phyloP scores from a whole-genome alignment of 1,140 invertebrate genomes.

The Heliconius melpomene region DNA sequence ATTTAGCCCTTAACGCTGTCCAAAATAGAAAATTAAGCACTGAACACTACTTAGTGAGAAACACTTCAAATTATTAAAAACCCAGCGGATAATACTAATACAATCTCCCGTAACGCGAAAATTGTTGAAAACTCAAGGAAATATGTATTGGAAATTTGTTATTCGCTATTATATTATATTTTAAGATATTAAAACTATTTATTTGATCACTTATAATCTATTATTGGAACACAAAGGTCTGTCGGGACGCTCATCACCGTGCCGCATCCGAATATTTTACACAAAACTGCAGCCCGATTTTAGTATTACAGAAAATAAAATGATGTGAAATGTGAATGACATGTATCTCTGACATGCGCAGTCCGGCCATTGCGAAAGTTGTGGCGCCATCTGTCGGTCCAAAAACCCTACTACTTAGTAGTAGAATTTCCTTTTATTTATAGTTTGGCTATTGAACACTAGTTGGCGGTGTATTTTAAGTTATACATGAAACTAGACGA shows the following conservation, averaged over 20 bases:
- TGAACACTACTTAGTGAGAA: constrained; percentile 47
- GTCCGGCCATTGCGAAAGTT: constrained; percentile 50
- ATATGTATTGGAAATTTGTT: constrained; percentile 28
- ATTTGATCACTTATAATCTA: constrained; percentile 42
- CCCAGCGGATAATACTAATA: constrained; percentile 44
- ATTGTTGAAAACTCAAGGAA: constrained; percentile 55
- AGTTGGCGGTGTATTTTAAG: constrained; percentile 37
- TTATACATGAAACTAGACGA: background rate
- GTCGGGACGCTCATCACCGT: constrained; percentile 54
- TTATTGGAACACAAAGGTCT: constrained; percentile 54
- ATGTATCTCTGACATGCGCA: constrained; percentile 77
- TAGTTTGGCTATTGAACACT: constrained; percentile 33
- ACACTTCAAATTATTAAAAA: constrained; percentile 58
- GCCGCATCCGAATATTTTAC: constrained; percentile 57
- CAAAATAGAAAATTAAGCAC: constrained; percentile 69
- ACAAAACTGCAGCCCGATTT: constrained; percentile 67
- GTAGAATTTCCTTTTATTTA: background rate
- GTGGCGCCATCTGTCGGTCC: constrained; percentile 51
- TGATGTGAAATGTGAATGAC: constrained; percentile 75
- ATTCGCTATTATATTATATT: constrained; percentile 27
- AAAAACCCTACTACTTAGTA: background rate
- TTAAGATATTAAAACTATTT: constrained; percentile 34
- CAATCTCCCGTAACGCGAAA: constrained; percentile 42
- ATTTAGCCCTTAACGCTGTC: constrained; percentile 61
- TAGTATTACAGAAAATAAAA: constrained; percentile 74